Percentiles rank a stretch among this genome's conserved stretches.
phyloP scores from a whole-genome alignment of 2,888 invertebrate genomes.

The Megalurothrips usitatus region DNA sequence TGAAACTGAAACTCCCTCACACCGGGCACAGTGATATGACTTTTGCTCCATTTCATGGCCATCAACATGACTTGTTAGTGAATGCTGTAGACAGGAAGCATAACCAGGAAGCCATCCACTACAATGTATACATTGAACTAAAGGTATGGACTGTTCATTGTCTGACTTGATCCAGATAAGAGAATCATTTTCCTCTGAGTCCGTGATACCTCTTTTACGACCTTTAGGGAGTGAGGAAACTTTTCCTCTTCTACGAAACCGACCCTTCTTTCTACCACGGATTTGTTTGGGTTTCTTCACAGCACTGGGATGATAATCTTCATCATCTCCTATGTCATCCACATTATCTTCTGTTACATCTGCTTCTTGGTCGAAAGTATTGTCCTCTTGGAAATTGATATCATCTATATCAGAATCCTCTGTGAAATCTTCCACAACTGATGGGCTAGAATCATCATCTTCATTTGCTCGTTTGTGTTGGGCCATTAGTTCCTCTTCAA shows the following conservation, averaged over 20 bases:
- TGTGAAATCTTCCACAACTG: not conserved
- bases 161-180: conserved; percentile 2
- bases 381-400: not conserved
- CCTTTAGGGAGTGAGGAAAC: not conserved
- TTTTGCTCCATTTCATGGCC: not conserved
- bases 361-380: not conserved
- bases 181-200: not conserved
- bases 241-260: not conserved
- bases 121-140: not conserved
- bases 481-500: not conserved
- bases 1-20: conserved; percentile 11
- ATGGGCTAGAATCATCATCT: not conserved
- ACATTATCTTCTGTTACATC: not conserved
- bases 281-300: not conserved
- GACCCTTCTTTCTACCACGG: not conserved
- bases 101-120: conserved; percentile 9
- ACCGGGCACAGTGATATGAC: not conserved
- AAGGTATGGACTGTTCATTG: not conserved
- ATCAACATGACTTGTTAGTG: not conserved
- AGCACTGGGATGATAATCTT: not conserved
- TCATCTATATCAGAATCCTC: not conserved
- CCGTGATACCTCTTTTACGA: too few species aligned
- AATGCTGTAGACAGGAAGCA: not conserved
- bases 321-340: not conserved
- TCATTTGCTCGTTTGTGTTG: not conserved